A percentile compares a stretch with the other conserved stretches of the same genome.
phyloP scores from a whole-genome alignment of 1,140 invertebrate genomes.

The Drosophila baimaii region DNA sequence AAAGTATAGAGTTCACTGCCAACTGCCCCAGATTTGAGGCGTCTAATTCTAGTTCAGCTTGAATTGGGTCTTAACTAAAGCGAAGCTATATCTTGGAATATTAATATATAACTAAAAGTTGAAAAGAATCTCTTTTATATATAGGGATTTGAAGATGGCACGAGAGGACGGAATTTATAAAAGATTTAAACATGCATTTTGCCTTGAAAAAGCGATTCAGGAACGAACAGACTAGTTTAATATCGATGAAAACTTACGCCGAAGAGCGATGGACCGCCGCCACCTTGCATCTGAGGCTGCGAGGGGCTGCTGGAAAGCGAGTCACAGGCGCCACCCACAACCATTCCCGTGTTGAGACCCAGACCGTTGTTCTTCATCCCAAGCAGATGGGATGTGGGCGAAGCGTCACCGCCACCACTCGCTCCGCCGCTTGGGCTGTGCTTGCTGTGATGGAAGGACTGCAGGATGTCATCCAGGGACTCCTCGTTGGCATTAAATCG shows the following conservation, averaged over 20 bases:
- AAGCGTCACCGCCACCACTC: slow-evolving; percentile 60
- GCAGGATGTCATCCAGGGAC: slow-evolving; percentile 79
- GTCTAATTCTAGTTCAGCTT: slow-evolving; percentile 1
- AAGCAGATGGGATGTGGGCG: slow-evolving; percentile 60
- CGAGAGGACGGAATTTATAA: background rate
- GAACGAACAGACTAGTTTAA: too few relatives aligned
- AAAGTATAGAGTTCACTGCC: slow-evolving; percentile 6
- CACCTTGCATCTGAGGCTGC: slow-evolving; percentile 61
- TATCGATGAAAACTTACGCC: slow-evolving; percentile 54
- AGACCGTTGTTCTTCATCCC: slow-evolving; percentile 73
- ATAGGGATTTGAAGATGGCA: too few relatives aligned
- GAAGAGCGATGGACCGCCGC: slow-evolving; percentile 50
- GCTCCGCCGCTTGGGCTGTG: slow-evolving; percentile 64
- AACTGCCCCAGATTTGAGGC: background rate
- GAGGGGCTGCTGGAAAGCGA: slow-evolving; percentile 78
- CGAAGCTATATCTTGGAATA: background rate
- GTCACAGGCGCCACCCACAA: slow-evolving; percentile 64
- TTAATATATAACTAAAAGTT: background rate
- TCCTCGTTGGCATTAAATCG: slow-evolving; percentile 83
- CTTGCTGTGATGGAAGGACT: slow-evolving; percentile 76
- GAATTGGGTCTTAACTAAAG: background rate
- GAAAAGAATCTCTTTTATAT: too few relatives aligned
- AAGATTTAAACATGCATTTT: background rate
- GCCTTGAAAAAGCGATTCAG: too few relatives aligned
- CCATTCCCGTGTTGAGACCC: slow-evolving; percentile 51